Evolutionary conservation across 2,888 invertebrate species (phyloP).

Genomic region (Archips crataeganus): DNA sequence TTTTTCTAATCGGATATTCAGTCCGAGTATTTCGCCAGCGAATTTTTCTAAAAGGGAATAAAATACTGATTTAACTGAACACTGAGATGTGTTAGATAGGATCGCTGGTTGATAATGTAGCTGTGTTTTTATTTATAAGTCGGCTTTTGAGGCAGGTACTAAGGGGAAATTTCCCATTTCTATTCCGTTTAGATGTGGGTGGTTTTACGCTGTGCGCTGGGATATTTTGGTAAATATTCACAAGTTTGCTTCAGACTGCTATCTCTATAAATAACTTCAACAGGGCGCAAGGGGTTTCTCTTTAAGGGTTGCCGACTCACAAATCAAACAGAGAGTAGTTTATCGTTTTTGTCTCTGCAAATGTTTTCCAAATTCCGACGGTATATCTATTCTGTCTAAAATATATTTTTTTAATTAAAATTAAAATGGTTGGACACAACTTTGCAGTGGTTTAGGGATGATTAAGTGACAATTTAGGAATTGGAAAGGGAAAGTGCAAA

Average conservation of each 20-base stretch:
- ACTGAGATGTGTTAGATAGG: conserved; percentile 24
- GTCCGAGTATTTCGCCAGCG: conserved; percentile 61
- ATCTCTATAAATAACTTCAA: conserved; percentile 11
- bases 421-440: too few relatives aligned
- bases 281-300: not conserved
- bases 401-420: too few relatives aligned
- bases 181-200: conserved; percentile 11
- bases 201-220: not conserved
- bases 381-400: too few relatives aligned
- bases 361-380: not conserved
- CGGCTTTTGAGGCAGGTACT: not conserved
- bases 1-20: conserved; percentile 78
- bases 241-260: conserved; percentile 8
- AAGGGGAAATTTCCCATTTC: conserved; percentile 13
- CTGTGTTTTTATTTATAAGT: conserved; percentile 27
- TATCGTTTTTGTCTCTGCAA: not conserved
- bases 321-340: not conserved
- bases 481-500: too few relatives aligned
- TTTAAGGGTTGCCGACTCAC: not conserved
- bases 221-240: conserved; percentile 15
- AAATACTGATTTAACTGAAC: conserved; percentile 48
- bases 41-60: conserved; percentile 72
- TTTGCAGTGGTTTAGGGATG: too few relatives aligned
- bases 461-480: too few relatives aligned
- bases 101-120: conserved; percentile 19